These are phyloP conservation scores for Drosophila neocordata DNA, from an alignment of 1,140 invertebrate genomes.

Conservation along the genomic window DNA sequence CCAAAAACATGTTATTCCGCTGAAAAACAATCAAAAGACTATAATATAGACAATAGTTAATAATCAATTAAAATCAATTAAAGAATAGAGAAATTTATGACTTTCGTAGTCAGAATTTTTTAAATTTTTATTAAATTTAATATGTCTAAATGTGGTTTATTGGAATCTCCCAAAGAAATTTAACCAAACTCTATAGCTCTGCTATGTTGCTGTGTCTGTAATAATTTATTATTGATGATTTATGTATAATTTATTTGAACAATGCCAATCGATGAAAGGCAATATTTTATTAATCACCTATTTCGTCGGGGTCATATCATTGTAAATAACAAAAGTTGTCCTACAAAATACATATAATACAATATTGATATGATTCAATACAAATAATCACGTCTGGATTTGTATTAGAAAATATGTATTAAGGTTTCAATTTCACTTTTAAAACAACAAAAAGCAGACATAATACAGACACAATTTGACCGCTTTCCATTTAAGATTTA, in stretches of 20 bases:
- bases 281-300: too few relatives aligned
- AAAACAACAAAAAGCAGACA: slow-evolving; percentile 3
- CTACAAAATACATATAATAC: not conserved
- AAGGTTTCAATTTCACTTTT: not conserved
- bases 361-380: not conserved
- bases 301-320: not conserved
- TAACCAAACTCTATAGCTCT: too few relatives aligned
- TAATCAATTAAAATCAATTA: slow-evolving; percentile 2
- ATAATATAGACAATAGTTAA: not conserved
- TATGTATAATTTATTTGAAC: too few relatives aligned
- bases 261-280: too few relatives aligned
- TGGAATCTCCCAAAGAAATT: too few relatives aligned
- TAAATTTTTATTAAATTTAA: not conserved
- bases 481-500: slow-evolving; percentile 8
- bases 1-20: too few relatives aligned
- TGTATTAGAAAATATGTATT: not conserved
- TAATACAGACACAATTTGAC: not conserved
- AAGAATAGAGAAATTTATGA: not conserved
- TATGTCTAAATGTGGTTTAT: not conserved
- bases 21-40: too few relatives aligned
- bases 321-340: not conserved
- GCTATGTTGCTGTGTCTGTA: too few relatives aligned
- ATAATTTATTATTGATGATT: too few relatives aligned
- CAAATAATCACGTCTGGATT: not conserved
- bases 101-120: not conserved